phyloP scores from a whole-genome alignment of 2,113 vertebrate species.

The Forbesichthys agassizii region DNA sequence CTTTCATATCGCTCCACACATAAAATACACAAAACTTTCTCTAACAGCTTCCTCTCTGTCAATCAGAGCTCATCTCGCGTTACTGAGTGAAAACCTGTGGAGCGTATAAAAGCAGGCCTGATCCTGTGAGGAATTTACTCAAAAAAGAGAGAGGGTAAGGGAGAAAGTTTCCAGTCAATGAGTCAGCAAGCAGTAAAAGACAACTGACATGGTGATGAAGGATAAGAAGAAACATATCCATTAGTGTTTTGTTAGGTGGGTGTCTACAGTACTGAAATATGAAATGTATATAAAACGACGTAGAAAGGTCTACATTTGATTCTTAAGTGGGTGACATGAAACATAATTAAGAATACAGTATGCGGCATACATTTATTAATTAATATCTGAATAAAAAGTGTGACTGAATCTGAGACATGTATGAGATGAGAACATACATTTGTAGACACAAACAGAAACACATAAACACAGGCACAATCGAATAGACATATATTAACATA shows the following conservation, averaged over 20 bases:
- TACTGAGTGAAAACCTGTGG: slow-evolving; percentile 54
- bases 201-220: not conserved
- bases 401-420: slow-evolving; percentile 52
- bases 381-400: slow-evolving; percentile 28
- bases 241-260: slow-evolving; percentile 33
- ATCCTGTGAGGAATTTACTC: slow-evolving; percentile 76
- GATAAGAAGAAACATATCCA: slow-evolving; percentile 12
- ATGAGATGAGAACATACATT: not conserved
- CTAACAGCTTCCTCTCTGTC: slow-evolving; percentile 15
- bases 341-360: slow-evolving; percentile 29
- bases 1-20: slow-evolving; percentile 25
- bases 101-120: slow-evolving; percentile 74
- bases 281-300: not conserved
- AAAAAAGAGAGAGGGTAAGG: slow-evolving; percentile 17
- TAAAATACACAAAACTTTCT: slow-evolving; percentile 23
- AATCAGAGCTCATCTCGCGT: slow-evolving; percentile 38
- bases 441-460: slow-evolving; percentile 4
- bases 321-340: slow-evolving; percentile 42
- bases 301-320: slow-evolving; percentile 21
- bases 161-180: slow-evolving; percentile 41
- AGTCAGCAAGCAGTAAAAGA: slow-evolving; percentile 44
- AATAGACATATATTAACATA: slow-evolving; percentile 11
- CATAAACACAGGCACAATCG: not conserved
- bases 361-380: slow-evolving; percentile 42
- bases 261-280: not conserved